Evolutionary conservation across 1,140 invertebrate genomes (phyloP).

Genomic region (Ostrea edulis): DNA sequence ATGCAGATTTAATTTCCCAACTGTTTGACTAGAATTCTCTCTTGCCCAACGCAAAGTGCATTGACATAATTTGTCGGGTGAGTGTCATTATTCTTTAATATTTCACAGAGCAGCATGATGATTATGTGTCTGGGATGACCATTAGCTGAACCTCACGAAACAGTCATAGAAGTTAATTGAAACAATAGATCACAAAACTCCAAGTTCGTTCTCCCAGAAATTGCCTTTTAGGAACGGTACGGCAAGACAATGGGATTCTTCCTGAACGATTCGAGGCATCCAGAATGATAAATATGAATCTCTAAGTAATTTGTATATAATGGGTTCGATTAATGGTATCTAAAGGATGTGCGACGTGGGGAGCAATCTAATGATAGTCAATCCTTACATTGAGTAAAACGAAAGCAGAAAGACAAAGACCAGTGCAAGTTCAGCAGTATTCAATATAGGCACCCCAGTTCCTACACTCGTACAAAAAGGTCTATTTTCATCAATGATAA

Average conservation of each 20-base stretch:
- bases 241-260: background rate
- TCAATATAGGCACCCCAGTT: too few species aligned
- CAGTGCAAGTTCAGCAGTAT: too few species aligned
- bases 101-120: background rate
- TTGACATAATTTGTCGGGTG: background rate
- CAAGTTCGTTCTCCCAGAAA: background rate
- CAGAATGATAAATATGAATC: background rate
- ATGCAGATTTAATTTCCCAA: background rate
- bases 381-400: too few species aligned
- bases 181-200: background rate
- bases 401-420: too few species aligned
- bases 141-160: constrained; percentile 8
- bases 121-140: background rate
- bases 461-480: too few species aligned
- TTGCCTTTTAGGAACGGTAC: background rate
- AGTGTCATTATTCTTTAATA: constrained; percentile 1
- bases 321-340: background rate
- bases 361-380: too few species aligned
- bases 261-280: background rate
- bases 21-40: background rate
- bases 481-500: too few species aligned
- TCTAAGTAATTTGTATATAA: background rate
- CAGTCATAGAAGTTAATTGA: background rate
- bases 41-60: background rate
- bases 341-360: background rate